Evolutionary conservation across 1,140 invertebrate genomes (phyloP), one percentile per base, ranked within the genome.

Genomic region (Diachasma alloeum): DNA sequence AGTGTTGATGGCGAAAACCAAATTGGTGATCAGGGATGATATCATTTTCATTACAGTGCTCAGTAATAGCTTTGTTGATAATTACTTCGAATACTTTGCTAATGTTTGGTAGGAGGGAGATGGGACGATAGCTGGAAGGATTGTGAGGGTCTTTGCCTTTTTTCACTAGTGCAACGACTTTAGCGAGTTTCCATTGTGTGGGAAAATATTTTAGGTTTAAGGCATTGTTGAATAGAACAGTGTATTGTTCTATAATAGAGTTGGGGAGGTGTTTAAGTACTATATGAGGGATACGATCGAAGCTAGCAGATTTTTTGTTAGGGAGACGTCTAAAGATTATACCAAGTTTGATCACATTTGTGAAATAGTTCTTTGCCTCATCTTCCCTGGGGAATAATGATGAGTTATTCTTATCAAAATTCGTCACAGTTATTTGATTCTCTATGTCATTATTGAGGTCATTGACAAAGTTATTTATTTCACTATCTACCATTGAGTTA

Each of bases 61-160:
- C 0, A 1, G 15, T 17, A 26, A 79, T 42, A 24, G 59, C 31
- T 6, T 67, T 48, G 10, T 79, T 76, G 1, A 79, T 73, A 13
- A 73, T 39, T 17, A 19, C 9, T 78, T 78, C 72, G 17, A 36
- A 74, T 9, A 78, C 44, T 78, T 78, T 78, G 17, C 77, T 78
- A 9, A 78, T 56, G 13, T 42, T 74, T 6, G 66, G 67, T 0
- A 71, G 66, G 4, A 78, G 77, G 26, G 56, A 69, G 31, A 74
- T 78, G 11, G 77, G 77, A 10, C 72, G 44, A 36, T 76, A 76
- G 56, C 70, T 79, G 2, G 70, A n/a, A 19, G 48, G 70, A 8
- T 22, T 22, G 11, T n/a, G 8, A 4, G 17, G 42, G n/a, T 39
- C 37, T 72, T 72, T 72, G 19, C 24, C 70, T 36, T 72, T 71